Base-by-base conservation (phyloP, 2,888 invertebrate genomes). In the Drosophila merina region DNA sequence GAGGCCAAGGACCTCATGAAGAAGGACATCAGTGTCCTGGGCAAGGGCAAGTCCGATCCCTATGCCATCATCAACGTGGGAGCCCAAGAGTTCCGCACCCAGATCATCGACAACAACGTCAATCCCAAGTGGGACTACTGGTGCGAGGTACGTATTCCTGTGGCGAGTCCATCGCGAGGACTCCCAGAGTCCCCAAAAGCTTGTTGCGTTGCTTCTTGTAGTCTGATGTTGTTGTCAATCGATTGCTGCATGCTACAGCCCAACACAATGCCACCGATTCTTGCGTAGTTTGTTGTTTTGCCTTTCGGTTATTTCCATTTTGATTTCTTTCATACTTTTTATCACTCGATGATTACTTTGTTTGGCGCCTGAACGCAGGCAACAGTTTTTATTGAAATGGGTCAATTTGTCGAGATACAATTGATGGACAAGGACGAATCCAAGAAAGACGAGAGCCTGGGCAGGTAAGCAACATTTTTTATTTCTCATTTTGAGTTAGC, bases 121-220 rank as follows among this genome's bases (percentile, higher is more conserved):
- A 96, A 97, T 93, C 99, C 99, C 4, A 96, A 96, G 79, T 99
- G 99, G 99, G 97, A 99, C 92, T 98, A 94, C 92, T 97, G 97
- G 95, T 99, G 98, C 91, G 99, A 99, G 97, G 98, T 98, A 93
- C 92, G 93, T 88, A 75, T 33, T 49, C 10, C 6, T 4, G 36
- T n/a, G 9, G 5, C 1, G 28, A 20, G 3, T 60, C 25, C 28
- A 8, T 9, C n/a, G 31, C 20, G 20, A 20, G 9, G 28, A 30
- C 30, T 40, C 38, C 48, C 10, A 6, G 9, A 7, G 45, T 20
- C 10, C 44, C 20, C 8, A 8, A 9, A 33, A 1, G 62, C 51
- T 66, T 64, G 66, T 36, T 72, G 66, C 64, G 42, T 64, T 64
- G 63, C 63, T 64, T 64, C 12, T 26, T 54, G 63, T 64, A 64